These are phyloP conservation scores for Parus major DNA, from an alignment of 2,113 vertebrate species.

Conservation along the genomic window DNA sequence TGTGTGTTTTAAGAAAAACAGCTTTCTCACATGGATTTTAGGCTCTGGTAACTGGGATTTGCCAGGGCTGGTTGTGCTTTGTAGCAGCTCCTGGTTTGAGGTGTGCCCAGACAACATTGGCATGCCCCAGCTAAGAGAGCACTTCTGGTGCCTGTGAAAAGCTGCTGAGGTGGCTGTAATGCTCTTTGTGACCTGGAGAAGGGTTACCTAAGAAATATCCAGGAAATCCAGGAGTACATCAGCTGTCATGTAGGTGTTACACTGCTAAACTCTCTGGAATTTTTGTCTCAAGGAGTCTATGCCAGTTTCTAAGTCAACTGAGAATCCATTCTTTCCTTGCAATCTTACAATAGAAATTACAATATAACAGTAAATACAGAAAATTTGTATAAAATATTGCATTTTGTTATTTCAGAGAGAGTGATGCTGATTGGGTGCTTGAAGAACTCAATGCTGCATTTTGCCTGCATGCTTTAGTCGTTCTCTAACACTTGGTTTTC, in stretches of 20 bases:
- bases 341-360: too few relatives aligned
- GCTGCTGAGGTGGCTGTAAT: neutral
- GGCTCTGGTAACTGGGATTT: neutral
- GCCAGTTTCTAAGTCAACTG: neutral
- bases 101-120: neutral
- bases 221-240: neutral
- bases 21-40: neutral
- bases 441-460: neutral
- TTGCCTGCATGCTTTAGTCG: neutral
- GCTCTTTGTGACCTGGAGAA: neutral
- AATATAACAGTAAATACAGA: neutral
- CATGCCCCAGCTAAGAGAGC: neutral
- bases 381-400: neutral
- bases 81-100: neutral
- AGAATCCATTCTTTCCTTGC: neutral
- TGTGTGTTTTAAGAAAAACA: neutral
- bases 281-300: neutral
- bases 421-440: neutral
- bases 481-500: neutral
- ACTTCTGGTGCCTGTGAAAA: neutral
- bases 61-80: neutral
- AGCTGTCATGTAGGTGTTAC: fast-evolving
- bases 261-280: neutral
- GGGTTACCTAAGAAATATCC: fast-evolving
- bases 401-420: neutral